phyloP scores from a whole-genome alignment of 2,888 invertebrate genomes.

The Ophioninae sp. region DNA sequence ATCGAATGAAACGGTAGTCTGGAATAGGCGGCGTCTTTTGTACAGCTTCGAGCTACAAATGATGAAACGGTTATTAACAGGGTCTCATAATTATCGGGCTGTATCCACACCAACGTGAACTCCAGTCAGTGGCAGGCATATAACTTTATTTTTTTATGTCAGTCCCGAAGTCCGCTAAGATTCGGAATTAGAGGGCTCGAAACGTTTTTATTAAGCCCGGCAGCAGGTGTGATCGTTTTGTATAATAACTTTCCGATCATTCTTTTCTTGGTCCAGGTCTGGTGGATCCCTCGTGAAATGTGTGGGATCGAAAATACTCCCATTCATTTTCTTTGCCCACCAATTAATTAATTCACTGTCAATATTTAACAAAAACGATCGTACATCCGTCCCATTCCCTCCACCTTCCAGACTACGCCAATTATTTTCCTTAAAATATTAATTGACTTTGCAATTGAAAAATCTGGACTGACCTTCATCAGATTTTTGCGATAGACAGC shows the following conservation, averaged over 20 bases:
- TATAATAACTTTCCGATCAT: constrained; percentile 36
- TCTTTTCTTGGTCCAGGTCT: constrained; percentile 23
- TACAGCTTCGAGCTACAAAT: constrained; percentile 35
- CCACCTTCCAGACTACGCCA: no score
- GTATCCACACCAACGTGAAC: constrained; percentile 36
- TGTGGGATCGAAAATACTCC: neutral
- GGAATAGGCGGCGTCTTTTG: constrained; percentile 52
- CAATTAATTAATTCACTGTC: neutral
- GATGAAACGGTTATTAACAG: constrained; percentile 56
- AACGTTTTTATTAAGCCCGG: constrained; percentile 34
- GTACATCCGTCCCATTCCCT: no score
- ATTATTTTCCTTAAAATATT: no score
- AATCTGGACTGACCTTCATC: no score
- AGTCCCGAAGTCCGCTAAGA: constrained; percentile 30
- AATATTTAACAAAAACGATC: neutral
- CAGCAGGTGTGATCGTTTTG: constrained; percentile 52
- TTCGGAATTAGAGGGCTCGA: constrained; percentile 44
- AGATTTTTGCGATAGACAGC: no score
- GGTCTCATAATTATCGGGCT: constrained; percentile 51
- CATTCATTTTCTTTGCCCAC: neutral
- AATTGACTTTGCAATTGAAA: no score
- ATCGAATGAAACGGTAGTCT: constrained; percentile 43
- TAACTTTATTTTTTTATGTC: constrained; percentile 33
- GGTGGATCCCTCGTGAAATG: constrained; percentile 7
- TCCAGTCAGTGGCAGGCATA: constrained; percentile 21